Evolutionary conservation across 1,140 invertebrate species (phyloP).

Genomic region (Goniozus legneri): DNA sequence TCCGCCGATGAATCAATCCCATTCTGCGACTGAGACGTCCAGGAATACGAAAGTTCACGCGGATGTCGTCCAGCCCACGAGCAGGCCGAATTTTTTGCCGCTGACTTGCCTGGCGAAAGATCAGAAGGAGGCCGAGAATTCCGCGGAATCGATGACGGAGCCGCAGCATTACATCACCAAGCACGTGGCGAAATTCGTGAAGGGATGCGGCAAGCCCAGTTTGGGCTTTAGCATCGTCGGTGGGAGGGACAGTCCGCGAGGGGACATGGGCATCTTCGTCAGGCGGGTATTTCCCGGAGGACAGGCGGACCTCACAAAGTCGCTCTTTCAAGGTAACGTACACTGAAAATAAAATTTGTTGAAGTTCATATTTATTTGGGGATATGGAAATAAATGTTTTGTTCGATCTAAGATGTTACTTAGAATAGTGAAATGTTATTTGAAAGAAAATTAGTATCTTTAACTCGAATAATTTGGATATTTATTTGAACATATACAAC

Average conservation of each 20-base stretch:
- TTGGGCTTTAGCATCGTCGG: slow-evolving; percentile 75
- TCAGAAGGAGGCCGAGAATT: slow-evolving; percentile 22
- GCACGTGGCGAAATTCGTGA: slow-evolving; percentile 57
- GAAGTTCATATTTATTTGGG: no score
- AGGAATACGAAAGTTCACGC: background rate
- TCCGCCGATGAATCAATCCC: slow-evolving; percentile 20
- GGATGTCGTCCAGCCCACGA: slow-evolving; percentile 19
- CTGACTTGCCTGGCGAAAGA: slow-evolving; percentile 31
- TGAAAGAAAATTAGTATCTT: no score
- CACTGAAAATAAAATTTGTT: no score
- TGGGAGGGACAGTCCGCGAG: slow-evolving; percentile 67
- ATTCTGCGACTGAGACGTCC: background rate
- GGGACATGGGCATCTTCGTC: slow-evolving; percentile 72
- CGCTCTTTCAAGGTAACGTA: slow-evolving; percentile 66
- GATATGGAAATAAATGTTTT: no score
- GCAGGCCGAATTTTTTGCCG: slow-evolving; percentile 43
- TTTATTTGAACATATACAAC: no score
- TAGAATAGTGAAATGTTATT: no score
- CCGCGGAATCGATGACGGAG: slow-evolving; percentile 43
- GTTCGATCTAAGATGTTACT: no score
- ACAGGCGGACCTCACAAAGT: slow-evolving; percentile 66
- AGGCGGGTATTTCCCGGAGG: slow-evolving; percentile 69
- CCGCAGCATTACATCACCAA: slow-evolving; percentile 53
- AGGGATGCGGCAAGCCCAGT: slow-evolving; percentile 64
- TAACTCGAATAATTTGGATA: no score